Evolutionary conservation across 2,113 vertebrate genomes (phyloP), one percentile per base, ranked within the genome.

Genomic region (Pundamilia nyererei): DNA sequence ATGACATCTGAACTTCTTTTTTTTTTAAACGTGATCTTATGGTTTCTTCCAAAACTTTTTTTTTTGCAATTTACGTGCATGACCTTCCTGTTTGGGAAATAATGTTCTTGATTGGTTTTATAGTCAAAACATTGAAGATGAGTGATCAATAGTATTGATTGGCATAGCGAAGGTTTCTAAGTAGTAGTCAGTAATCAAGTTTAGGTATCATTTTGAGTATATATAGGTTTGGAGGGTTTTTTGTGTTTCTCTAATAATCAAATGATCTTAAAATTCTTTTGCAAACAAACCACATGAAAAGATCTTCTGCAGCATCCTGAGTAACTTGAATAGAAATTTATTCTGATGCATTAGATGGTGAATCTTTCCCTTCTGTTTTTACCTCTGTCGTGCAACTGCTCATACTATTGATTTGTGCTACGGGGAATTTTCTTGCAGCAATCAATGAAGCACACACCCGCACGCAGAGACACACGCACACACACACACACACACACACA

Each of bases 401-500:
- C 86, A 51, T 47, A 51, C n/a, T 92, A 94, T 94, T 90, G 92
- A 95, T 92, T 62, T 29, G 33, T 56, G 83, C 88, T 53, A 3
- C 6, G 17, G 79, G 85, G 72, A 79, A 87, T 87, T 89, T 86
- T 90, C 49, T 80, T 85, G 24, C 75, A 45, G n/a, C 31, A 31
- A 90, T 91, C 85, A 89, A 82, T 87, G 42, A 85, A 42, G 40
- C 31, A 49, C n/a, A 86, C 29, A 81, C 65, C 62, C 42, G 9
- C 21, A 35, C 54, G 26, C n/a, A 60, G 49, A 45, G 77, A 56
- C 72, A 35, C 17, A 17, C 47, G 47, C 38, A 26, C 26, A 26
- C 26, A 26, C 38, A 26, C 38, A 26, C 26, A 26, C 26, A 26
- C 38, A 26, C 24, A 26, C 24, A 24, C 81, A 38, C 81, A 38